Base-by-base conservation (phyloP, 2,888 invertebrate species). In the Acrobasis suavella region DNA sequence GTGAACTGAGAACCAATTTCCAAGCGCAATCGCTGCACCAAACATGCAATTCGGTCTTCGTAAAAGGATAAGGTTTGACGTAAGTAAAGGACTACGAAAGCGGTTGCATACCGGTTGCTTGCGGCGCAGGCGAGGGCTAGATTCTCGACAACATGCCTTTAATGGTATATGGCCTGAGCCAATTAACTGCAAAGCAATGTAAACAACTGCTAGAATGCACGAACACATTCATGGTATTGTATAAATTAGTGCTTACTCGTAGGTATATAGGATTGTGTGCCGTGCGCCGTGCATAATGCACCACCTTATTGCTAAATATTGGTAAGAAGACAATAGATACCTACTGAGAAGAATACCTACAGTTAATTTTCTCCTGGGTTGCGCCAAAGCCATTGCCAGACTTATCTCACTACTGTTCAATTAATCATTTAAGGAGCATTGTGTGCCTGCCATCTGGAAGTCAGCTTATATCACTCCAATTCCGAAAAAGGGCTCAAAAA, bases 131-230 rank as follows among this genome's bases (percentile, higher is more conserved):
- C 70, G 72, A 76, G 75, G 75, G 78, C 84, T 82, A 82, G 82
- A 85, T 85, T 86, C 83, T 81, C 76, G 75, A 71, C 81, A 83
- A 85, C 80, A 74, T 83, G 73, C 86, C 86, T 72, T 86, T 82
- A 77, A 85, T 73, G 84, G 85, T 64, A 72, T 75, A 82, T 77
- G 78, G 78, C 75, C 78, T 70, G 77, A 78, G 79, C 81, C 82
- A 85, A 86, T 85, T 84, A 85, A 79, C 76, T 80, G 69, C 72
- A 80, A 74, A 80, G 76, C 80, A 77, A 77, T 76, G 76, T 78
- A 76, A 81, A 81, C 75, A 76, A 75, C 71, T 74, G 74, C 72
- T 69, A 69, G 69, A 71, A 68, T 66, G 67, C 65, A 67, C 63
- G 59, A 50, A 50, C 59, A 59, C 50, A 50, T 50, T 38, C 37